Percentiles rank a stretch among this genome's conserved stretches.
Evolutionary conservation across 2,888 invertebrate species (phyloP).

Genomic region (Fragum whitleyi): DNA sequence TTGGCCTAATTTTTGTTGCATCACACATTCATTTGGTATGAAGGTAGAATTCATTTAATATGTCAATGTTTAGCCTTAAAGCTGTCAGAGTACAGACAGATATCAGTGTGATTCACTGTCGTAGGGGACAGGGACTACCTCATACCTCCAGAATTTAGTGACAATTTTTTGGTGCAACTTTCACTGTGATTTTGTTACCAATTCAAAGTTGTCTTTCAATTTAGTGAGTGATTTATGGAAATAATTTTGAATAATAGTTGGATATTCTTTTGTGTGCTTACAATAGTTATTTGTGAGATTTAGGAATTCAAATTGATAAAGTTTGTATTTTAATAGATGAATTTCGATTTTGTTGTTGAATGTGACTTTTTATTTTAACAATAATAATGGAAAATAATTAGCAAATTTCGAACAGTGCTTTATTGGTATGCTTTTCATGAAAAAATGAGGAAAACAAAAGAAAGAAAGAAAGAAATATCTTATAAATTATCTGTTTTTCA

Average conservation of each 20-base stretch:
- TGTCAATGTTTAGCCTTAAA: constrained; percentile 21
- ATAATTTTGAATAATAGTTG: no score
- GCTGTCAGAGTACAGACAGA: constrained; percentile 14
- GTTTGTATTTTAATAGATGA: no score
- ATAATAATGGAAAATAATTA: no score
- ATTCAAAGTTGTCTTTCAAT: not conserved
- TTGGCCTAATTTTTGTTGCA: constrained; percentile 13
- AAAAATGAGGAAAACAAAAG: no score
- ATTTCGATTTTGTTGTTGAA: no score
- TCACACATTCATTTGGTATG: constrained; percentile 25
- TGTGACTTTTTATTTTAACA: no score
- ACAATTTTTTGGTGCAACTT: constrained; percentile 16
- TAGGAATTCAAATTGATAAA: no score
- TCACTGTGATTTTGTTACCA: constrained; percentile 3
- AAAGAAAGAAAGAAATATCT: no score
- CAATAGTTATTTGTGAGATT: no score
- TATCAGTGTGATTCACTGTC: constrained; percentile 21
- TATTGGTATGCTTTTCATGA: no score
- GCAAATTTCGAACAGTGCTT: no score
- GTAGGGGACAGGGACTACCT: not conserved
- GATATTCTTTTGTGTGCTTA: constrained; percentile 22
- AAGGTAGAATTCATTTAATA: constrained; percentile 25
- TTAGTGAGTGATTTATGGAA: not conserved
- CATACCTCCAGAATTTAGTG: constrained; percentile 14
- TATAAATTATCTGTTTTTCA: no score